These are phyloP conservation scores for Seira sanloemensis DNA, from an alignment of 2,888 invertebrate genomes.

Conservation along the genomic window DNA sequence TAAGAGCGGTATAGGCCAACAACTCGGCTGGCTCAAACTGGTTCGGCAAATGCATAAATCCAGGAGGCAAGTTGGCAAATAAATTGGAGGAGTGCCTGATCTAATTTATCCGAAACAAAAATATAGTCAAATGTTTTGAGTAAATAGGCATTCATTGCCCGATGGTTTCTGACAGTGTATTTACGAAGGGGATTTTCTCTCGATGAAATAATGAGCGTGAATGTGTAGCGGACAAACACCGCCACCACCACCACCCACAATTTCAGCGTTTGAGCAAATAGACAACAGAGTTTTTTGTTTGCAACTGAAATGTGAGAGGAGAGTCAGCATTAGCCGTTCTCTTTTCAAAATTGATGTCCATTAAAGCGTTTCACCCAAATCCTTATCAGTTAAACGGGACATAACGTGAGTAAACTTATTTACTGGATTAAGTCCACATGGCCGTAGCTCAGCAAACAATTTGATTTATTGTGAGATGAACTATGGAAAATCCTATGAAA, in stretches of 20 bases:
- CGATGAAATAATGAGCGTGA: too few species aligned
- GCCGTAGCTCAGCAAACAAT: not conserved
- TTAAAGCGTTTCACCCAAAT: not conserved
- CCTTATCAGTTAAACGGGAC: too few species aligned
- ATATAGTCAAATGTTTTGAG: too few species aligned
- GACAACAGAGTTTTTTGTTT: too few species aligned
- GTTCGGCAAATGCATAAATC: not conserved
- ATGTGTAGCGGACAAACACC: too few species aligned
- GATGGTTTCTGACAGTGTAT: too few species aligned
- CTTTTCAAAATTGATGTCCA: constrained; percentile 2
- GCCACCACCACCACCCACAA: too few species aligned
- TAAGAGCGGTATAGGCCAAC: not conserved
- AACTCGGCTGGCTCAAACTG: not conserved
- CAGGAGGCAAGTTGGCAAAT: not conserved
- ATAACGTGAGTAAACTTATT: constrained; percentile 16
- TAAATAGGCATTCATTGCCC: too few species aligned
- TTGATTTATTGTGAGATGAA: not conserved
- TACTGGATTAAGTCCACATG: constrained; percentile 17
- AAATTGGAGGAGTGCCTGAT: not conserved
- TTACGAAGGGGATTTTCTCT: too few species aligned
- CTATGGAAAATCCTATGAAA: too few species aligned
- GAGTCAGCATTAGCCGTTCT: constrained; percentile 19
- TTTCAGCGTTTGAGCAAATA: too few species aligned
- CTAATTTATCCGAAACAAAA: not conserved
- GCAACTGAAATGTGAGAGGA: too few species aligned